Conservation (phyloP, 1,140 invertebrate species). For the Drosophila repleta region DNA sequence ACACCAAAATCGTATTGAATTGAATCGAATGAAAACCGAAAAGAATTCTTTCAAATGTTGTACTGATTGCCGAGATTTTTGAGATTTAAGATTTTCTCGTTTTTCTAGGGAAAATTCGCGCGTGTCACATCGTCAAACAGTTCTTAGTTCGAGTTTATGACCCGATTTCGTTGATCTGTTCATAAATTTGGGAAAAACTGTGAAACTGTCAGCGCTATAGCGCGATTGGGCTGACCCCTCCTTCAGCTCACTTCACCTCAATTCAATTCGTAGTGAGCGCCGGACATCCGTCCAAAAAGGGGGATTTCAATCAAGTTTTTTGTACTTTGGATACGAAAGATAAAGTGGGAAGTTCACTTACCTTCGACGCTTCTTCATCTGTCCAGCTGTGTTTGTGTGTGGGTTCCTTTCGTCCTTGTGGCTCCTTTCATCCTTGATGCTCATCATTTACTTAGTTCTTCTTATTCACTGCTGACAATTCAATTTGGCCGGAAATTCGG, state of each 20-base stretch:
- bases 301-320: conserved; percentile 27
- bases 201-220: conserved; percentile 28
- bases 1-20: conserved; percentile 4
- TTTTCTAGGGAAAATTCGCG: conserved; percentile 14
- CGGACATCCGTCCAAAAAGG: conserved; percentile 41
- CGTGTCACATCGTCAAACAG: conserved; percentile 28
- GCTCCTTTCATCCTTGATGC: conserved; percentile 13
- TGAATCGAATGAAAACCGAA: conserved; percentile 8
- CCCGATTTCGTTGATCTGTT: neutral
- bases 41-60: conserved; percentile 25
- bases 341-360: conserved; percentile 39
- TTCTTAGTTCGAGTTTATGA: conserved; percentile 3
- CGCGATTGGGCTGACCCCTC: neutral
- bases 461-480: conserved; percentile 32
- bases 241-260: neutral
- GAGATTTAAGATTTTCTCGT: neutral
- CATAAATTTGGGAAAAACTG: conserved; percentile 29
- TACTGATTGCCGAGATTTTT: too few relatives aligned
- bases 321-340: conserved; percentile 19
- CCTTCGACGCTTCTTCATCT: neutral
- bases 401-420: conserved; percentile 23
- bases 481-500: conserved; percentile 64
- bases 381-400: conserved; percentile 37
- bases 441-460: conserved; percentile 24
- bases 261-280: conserved; percentile 11